Base-by-base conservation (phyloP, 2,113 vertebrate species). In the Aspiorhynchus laticeps region DNA sequence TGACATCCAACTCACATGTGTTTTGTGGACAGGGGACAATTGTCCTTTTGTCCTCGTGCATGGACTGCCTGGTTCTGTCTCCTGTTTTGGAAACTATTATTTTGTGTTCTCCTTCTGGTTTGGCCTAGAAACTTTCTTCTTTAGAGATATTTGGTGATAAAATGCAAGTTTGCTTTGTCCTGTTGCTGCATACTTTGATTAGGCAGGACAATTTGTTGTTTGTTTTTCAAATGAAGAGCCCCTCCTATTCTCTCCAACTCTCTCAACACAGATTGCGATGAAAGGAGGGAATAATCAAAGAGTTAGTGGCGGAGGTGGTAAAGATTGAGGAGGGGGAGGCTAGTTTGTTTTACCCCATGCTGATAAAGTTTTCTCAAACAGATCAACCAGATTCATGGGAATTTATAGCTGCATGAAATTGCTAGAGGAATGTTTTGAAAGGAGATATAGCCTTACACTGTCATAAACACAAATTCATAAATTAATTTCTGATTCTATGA, bases 41-140 rank as follows among this genome's bases (percentile, higher is more conserved):
- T 84, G 81, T 86, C 76, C 83, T 87, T 88, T 90, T 87, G 88
- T 91, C 88, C 88, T 85, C 61, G 11, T 15, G 15, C 48, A 78
- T 80, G 14, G 69, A 53, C 56, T 69, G 28, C 59, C 41, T n/a
- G 12, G 19, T 71, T 81, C 51, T 81, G 83, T 21, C 26, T 59
- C 56, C 51, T 73, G 56, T 85, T 69, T 48, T 8, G 77, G 71
- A 87, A 59, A 78, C 59, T 21, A 75, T 4, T 38, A 6, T 43
- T 46, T 81, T 56, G 38, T 56, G 69, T 65, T 53, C 36, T 73
- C 36, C 24, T 81, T 82, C 41, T 38, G 56, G 31, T 74, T 75
- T 43, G 48, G 43, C 26, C 61, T 61, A 65, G 59, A 65, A 63
- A 81, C 38, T 28, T 43, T 63, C 31, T 26, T 80, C 78, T 63